Conservation (phyloP, 2,888 invertebrate species). For the Mycalesis mineus region DNA sequence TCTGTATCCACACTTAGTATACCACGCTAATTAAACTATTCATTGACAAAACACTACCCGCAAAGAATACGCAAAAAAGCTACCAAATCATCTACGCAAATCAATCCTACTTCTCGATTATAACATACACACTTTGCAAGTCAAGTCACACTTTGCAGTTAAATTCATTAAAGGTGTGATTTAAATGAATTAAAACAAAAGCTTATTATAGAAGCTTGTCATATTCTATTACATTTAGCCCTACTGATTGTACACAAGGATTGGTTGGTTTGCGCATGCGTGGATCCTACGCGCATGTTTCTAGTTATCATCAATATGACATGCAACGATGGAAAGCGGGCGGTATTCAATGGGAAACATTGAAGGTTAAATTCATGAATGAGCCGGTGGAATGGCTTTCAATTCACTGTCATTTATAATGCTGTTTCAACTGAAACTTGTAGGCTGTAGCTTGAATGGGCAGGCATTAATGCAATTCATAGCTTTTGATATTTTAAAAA, state of each 20-base stretch:
- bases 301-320: constrained; percentile 64
- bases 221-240: constrained; percentile 50
- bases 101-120: background rate
- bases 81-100: background rate
- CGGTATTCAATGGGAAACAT: constrained; percentile 49
- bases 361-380: constrained; percentile 63
- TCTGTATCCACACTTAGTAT: constrained; percentile 10
- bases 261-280: constrained; percentile 36
- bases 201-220: constrained; percentile 59
- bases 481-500: too few relatives aligned
- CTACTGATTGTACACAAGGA: constrained; percentile 58
- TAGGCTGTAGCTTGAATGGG: too few relatives aligned
- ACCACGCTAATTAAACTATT: constrained; percentile 14
- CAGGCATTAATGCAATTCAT: background rate
- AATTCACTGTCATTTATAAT: constrained; percentile 12
- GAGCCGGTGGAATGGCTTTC: constrained; percentile 34
- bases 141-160: background rate
- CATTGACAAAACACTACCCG: constrained; percentile 6
- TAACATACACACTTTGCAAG: constrained; percentile 2
- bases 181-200: constrained; percentile 33
- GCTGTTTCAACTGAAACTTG: background rate
- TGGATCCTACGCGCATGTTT: constrained; percentile 50
- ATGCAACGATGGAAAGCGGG: constrained; percentile 47
- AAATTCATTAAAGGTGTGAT: background rate
- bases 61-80: background rate